Evolutionary conservation across 1,140 invertebrate species (phyloP).

Genomic region (Rhagoletis zephyria): DNA sequence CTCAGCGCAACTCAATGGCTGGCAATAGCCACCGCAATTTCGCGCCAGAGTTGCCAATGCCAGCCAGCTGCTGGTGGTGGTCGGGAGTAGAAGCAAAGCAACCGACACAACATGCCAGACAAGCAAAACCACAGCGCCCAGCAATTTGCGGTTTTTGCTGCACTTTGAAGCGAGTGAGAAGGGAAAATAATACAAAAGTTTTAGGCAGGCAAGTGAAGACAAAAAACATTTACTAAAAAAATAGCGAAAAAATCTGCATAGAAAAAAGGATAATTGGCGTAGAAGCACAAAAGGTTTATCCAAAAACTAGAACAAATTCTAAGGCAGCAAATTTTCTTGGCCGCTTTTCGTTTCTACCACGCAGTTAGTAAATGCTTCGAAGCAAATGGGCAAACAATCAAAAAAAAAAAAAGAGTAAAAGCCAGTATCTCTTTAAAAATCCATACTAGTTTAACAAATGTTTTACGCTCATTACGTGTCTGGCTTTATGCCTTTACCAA

Average conservation of each 20-base stretch:
- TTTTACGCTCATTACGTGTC: not conserved
- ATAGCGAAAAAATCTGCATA: not conserved
- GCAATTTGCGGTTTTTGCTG: not conserved
- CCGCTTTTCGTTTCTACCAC: too few relatives aligned
- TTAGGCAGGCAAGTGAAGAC: not conserved
- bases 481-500: not conserved
- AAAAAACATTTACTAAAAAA: not conserved
- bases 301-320: not conserved
- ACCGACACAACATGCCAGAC: conserved; percentile 4
- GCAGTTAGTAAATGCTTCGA: too few relatives aligned
- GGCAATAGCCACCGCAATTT: not conserved
- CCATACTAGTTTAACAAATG: not conserved
- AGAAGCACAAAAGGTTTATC: not conserved
- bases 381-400: too few relatives aligned
- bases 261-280: too few relatives aligned
- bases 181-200: not conserved
- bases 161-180: not conserved
- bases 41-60: not conserved
- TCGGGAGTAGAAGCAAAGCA: not conserved
- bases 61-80: not conserved
- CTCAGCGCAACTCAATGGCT: not conserved
- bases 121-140: conserved; percentile 16
- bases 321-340: too few relatives aligned
- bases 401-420: too few relatives aligned
- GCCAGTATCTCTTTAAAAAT: too few relatives aligned